Percentiles rank a stretch among this genome's conserved stretches.
These are phyloP conservation scores for Arvicanthis niloticus DNA, from an alignment of 2,113 vertebrate species.

Conservation along the genomic window DNA sequence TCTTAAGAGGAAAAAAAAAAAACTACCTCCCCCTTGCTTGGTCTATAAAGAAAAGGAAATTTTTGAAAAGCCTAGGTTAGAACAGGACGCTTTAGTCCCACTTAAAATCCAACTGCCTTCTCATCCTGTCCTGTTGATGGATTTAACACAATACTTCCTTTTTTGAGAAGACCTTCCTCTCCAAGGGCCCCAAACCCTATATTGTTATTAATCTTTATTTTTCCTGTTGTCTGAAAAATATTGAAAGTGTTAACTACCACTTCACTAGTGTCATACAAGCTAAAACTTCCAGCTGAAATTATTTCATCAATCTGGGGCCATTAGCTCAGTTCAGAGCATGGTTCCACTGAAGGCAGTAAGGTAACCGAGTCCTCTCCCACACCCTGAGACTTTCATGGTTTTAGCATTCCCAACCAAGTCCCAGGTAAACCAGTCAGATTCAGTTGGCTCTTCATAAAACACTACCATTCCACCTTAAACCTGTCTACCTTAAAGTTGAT, in stretches of 20 bases:
- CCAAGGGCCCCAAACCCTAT: conserved; percentile 50
- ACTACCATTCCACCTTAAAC: neutral
- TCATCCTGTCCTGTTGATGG: conserved; percentile 74
- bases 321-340: neutral
- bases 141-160: conserved; percentile 73
- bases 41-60: conserved; percentile 65
- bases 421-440: neutral
- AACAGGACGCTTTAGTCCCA: conserved; percentile 76
- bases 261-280: neutral
- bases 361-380: neutral
- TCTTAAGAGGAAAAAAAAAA: neutral
- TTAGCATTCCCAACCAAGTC: neutral
- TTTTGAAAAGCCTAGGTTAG: conserved; percentile 68
- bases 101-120: conserved; percentile 64
- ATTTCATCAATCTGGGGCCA: neutral
- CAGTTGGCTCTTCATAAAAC: neutral
- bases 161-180: conserved; percentile 73
- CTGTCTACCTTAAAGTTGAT: neutral
- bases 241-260: neutral
- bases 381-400: neutral
- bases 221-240: conserved; percentile 38
- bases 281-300: neutral
- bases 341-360: neutral
- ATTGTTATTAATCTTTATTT: conserved; percentile 65
- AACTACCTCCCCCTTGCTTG: neutral